Evolutionary conservation across 1,140 invertebrate genomes (phyloP).

Genomic region (Linepithema humile): DNA sequence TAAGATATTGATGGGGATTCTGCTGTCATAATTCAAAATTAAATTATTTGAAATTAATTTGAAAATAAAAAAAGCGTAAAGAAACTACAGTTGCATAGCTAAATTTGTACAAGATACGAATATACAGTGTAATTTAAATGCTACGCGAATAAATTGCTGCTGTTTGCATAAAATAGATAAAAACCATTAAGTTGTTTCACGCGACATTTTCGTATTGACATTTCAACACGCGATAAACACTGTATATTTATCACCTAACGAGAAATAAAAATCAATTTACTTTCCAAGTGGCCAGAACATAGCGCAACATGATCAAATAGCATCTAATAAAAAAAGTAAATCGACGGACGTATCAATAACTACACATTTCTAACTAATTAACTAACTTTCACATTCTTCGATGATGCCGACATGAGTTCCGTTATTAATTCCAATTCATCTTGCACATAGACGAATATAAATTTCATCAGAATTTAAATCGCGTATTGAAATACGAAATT

Average conservation of each 20-base stretch:
- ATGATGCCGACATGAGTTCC: slow-evolving; percentile 55
- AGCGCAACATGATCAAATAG: slow-evolving; percentile 78
- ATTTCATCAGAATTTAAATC: neutral
- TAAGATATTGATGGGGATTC: neutral
- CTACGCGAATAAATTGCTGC: neutral
- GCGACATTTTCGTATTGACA: neutral
- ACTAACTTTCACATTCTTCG: slow-evolving; percentile 25
- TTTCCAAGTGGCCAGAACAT: slow-evolving; percentile 81
- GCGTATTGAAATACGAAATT: neutral
- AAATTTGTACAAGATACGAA: slow-evolving; percentile 39
- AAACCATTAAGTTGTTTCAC: neutral
- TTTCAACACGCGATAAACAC: neutral
- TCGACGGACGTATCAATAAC: slow-evolving; percentile 18
- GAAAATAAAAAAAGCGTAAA: slow-evolving; percentile 40
- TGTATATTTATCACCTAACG: slow-evolving; percentile 36
- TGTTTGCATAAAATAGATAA: neutral
- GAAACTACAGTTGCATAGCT: slow-evolving; percentile 43
- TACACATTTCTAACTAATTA: slow-evolving; percentile 53
- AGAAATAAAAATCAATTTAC: slow-evolving; percentile 73
- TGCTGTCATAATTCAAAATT: neutral
- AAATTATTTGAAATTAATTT: slow-evolving; percentile 14
- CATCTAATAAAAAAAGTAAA: slow-evolving; percentile 43
- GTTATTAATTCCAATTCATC: neutral
- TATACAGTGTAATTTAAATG: neutral
- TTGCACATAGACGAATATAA: neutral